These are phyloP conservation scores for Odontomyia ornata DNA, from an alignment of 2,888 invertebrate species.

Conservation along the genomic window DNA sequence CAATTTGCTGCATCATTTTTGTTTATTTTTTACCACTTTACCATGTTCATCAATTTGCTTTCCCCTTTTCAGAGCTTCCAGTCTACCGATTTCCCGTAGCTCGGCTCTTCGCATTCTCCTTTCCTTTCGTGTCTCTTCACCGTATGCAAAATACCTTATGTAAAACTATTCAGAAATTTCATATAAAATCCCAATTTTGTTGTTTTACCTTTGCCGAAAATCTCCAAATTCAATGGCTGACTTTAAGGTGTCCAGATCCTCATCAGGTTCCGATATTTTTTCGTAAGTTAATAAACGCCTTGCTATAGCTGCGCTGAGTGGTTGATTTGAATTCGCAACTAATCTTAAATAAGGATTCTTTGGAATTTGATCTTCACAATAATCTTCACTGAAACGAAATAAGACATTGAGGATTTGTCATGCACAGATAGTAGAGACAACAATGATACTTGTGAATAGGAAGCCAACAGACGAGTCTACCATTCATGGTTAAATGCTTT, in stretches of 20 bases:
- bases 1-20: background rate
- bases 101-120: conserved; percentile 66
- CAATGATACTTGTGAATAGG: conserved; percentile 80
- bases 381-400: conserved; percentile 71
- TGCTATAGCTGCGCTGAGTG: conserved; percentile 80
- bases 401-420: too few relatives aligned
- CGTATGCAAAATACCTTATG: conserved; percentile 73
- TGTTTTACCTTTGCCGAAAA: conserved; percentile 56
- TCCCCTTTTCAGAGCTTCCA: conserved; percentile 60
- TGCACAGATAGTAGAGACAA: background rate
- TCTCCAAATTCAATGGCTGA: conserved; percentile 60
- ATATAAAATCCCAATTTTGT: background rate
- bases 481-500: conserved; percentile 75
- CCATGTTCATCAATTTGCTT: conserved; percentile 56
- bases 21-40: conserved; percentile 55
- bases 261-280: conserved; percentile 70
- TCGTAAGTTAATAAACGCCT: conserved; percentile 86
- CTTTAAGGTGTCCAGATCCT: conserved; percentile 50
- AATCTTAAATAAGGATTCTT: conserved; percentile 80
- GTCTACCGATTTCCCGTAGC: conserved; percentile 61
- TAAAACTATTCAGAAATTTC: background rate
- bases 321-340: conserved; percentile 88
- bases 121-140: conserved; percentile 74
- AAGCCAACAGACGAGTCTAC: conserved; percentile 94
- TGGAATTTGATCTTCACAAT: conserved; percentile 77